These are phyloP conservation scores for Drosophila neonasuta DNA, from an alignment of 2,888 invertebrate species.

Conservation along the genomic window DNA sequence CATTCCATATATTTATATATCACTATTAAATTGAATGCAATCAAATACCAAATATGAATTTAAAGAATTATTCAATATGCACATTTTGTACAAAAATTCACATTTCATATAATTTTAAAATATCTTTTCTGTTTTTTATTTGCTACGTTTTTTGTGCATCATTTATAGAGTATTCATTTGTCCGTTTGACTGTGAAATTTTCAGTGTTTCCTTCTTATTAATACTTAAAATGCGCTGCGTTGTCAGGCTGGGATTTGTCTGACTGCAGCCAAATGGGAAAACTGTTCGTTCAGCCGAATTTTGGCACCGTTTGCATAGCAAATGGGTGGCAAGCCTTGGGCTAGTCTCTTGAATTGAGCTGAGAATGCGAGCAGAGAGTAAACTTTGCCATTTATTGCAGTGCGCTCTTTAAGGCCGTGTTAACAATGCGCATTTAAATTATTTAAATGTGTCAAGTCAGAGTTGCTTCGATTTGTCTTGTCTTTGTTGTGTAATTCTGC, in stretches of 20 bases:
- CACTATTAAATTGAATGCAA: too few species aligned
- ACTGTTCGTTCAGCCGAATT: conserved; percentile 45
- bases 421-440: conserved; percentile 20
- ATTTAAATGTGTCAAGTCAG: background rate
- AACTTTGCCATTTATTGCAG: conserved; percentile 4
- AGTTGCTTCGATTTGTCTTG: background rate
- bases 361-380: background rate
- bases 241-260: conserved; percentile 70
- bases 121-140: too few species aligned
- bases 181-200: background rate
- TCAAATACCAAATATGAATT: too few species aligned
- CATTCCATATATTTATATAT: too few species aligned
- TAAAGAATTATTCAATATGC: too few species aligned
- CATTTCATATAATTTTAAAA: too few species aligned
- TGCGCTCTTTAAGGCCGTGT: conserved; percentile 22
- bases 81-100: too few species aligned
- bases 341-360: background rate
- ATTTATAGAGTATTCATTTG: conserved; percentile 23
- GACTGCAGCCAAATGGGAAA: conserved; percentile 62
- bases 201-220: conserved; percentile 46
- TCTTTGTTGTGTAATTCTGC: background rate
- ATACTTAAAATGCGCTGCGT: conserved; percentile 63
- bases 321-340: conserved; percentile 35
- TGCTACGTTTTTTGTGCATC: background rate
- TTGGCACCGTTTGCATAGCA: conserved; percentile 59